Evolutionary conservation across 1,140 invertebrate species (phyloP), one percentile per base, ranked within the genome.

Genomic region (Alviniconcha marisindica): DNA sequence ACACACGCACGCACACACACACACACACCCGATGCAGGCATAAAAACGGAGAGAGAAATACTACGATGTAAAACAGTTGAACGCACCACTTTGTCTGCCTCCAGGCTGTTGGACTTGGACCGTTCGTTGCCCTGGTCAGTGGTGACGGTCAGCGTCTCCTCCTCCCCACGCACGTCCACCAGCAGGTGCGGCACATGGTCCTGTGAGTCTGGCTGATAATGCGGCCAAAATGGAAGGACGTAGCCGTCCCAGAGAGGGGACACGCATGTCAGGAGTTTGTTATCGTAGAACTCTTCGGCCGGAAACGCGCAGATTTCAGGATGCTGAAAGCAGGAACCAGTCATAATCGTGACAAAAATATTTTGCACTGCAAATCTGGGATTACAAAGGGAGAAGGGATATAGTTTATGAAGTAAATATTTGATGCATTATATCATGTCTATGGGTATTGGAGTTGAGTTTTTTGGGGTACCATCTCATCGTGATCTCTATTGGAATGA

Each of bases 251-350:
- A 36, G 5, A 60, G 36, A 10, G 31, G 60, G 1, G 77, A 42
- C 77, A 81, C 84, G 1, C 42, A 78, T 3, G 88, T 90, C 60
- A 81, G 56, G 36, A 91, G 77, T 63, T 82, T 83, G 18, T 73
- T 69, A 1, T 88, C 74, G 66, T 91, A 91, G 82, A 91, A 91
- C n/a, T 88, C 76, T 14, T 73, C 48, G 10, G 91, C 91, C 15
- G 90, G 90, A 81, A 91, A 91, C 36, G 83, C 54, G 73, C 89
- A 89, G 56, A 91, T 88, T n/a, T 80, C 31, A 80, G 87, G 88
- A 85, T 91, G 79, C 91, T 91, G 71, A 15, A 82, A 48, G 18
- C 44, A 48, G 44, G 18, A 48, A 10, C n/a, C n/a, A n/a, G n/a
- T n/a, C n/a, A n/a, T n/a, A n/a, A n/a, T n/a, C n/a, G n/a, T n/a